Evolutionary conservation across 2,888 invertebrate species (phyloP).

Genomic region (Idaea biselata): DNA sequence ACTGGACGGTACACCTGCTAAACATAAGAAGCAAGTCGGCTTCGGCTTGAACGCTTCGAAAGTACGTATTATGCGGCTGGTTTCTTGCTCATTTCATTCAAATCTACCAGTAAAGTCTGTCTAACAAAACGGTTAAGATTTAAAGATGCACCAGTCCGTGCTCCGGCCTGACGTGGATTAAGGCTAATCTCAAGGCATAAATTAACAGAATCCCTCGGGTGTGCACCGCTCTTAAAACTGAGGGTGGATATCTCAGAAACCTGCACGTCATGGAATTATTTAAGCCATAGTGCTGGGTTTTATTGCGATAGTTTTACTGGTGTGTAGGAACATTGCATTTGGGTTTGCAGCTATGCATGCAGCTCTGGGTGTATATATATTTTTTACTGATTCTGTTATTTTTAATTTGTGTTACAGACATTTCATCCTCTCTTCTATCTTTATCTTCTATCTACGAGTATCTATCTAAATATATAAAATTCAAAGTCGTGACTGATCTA

Average conservation of each 20-base stretch:
- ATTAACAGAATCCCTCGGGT: constrained; percentile 39
- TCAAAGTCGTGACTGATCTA: too few species aligned
- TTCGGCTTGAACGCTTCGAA: too few species aligned
- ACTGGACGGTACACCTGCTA: too few species aligned
- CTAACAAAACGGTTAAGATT: not conserved
- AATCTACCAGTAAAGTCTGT: not conserved
- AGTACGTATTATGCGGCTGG: too few species aligned
- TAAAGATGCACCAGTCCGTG: constrained; percentile 10
- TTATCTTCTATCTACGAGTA: too few species aligned
- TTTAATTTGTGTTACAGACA: too few species aligned
- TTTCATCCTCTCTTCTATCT: too few species aligned
- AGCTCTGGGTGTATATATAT: not conserved
- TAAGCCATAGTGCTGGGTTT: constrained; percentile 23
- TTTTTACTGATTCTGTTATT: too few species aligned
- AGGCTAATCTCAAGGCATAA: constrained; percentile 40
- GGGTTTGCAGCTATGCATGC: not conserved
- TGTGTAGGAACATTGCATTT: not conserved
- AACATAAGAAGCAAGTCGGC: too few species aligned
- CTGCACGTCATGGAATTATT: constrained; percentile 7
- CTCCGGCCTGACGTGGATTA: constrained; percentile 32
- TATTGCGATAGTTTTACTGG: constrained; percentile 11
- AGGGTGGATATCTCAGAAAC: not conserved
- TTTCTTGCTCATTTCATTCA: not conserved
- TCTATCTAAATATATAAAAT: too few species aligned
- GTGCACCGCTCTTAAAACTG: constrained; percentile 19